These are phyloP conservation scores for Agonopterix subpropinquella DNA, from an alignment of 2,888 invertebrate species.

Conservation along the genomic window DNA sequence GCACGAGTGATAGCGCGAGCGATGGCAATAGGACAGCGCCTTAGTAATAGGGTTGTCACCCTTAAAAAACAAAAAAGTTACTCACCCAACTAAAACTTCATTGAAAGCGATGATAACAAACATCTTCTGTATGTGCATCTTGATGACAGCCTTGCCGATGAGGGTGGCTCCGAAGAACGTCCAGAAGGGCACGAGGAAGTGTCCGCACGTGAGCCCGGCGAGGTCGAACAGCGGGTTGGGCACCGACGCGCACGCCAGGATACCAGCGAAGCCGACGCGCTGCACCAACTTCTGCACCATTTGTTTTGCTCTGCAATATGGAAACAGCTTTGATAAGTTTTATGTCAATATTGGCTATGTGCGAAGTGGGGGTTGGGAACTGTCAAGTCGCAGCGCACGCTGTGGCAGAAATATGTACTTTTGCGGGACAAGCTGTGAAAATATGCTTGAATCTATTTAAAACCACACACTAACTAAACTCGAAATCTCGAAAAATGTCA, in stretches of 20 bases:
- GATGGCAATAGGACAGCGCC: too few relatives aligned
- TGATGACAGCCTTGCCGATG: constrained; percentile 97
- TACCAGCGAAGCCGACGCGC: constrained; percentile 96
- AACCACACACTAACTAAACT: too few relatives aligned
- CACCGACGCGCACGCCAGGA: constrained; percentile 96
- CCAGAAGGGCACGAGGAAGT: constrained; percentile 99
- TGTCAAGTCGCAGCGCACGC: too few relatives aligned
- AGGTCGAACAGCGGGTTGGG: constrained; percentile 99
- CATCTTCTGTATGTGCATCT: constrained; percentile 98
- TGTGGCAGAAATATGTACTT: too few relatives aligned
- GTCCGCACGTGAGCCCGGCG: constrained; percentile 98
- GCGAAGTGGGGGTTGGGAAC: too few relatives aligned
- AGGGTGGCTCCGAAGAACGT: constrained; percentile 99
- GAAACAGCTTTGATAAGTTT: background rate
- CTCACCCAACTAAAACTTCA: constrained; percentile 91
- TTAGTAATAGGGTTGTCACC: too few relatives aligned
- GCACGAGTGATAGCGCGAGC: too few relatives aligned
- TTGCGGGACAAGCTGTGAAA: too few relatives aligned
- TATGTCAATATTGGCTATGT: too few relatives aligned
- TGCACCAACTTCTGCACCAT: constrained; percentile 93
- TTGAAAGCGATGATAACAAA: constrained; percentile 98
- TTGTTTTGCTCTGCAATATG: constrained; percentile 80
- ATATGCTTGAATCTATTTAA: too few relatives aligned
- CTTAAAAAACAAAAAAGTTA: constrained; percentile 2
- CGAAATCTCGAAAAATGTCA: too few relatives aligned